Base-by-base conservation (phyloP, 2,113 vertebrate genomes). In the Engystomops pustulosus region DNA sequence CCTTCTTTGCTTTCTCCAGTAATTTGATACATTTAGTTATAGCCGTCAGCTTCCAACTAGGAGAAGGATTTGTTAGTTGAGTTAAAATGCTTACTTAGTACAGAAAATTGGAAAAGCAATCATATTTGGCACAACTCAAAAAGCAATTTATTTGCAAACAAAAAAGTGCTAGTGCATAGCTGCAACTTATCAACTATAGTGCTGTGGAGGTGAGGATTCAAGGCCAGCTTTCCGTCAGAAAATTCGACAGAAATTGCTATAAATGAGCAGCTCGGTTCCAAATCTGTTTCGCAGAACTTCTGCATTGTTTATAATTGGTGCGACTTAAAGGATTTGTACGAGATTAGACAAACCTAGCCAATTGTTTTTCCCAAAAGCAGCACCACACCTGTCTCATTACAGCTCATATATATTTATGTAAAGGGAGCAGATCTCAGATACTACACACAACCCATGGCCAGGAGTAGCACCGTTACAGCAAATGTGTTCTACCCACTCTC, bases 121-220 rank as follows among this genome's bases (percentile, higher is more conserved):
- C 74, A 76, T 51, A 76, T 76, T 55, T 76, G 74, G 74, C 74
- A 76, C 18, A 55, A 76, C 15, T 55, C 47, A 55, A 44, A 70
- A 76, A 76, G 45, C 74, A 76, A 53, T 76, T 53, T 76, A 25
- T 76, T 76, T 76, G 17, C 49, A 76, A 53, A 76, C 49, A 76
- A 76, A 53, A 76, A 53, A 53, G 45, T 76, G 25, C 18, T 70
- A 34, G 45, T 36, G 49, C 74, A 49, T 53, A 55, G 49, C 47
- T 53, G 47, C 74, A 76, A 49, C 47, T 70, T 70, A 41, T 41
- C 36, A 70, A 23, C 27, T 32, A n/a, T 20, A 76, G 27, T 51
- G 47, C 23, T 34, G 27, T 18, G 10, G 10, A 27, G 34, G 27
- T 32, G 27, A 32, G 49, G 9, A 34, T 14, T 76, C 47, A 20